phyloP scores from a whole-genome alignment of 1,140 invertebrate species.

The Stratiolaelaps scimitus region DNA sequence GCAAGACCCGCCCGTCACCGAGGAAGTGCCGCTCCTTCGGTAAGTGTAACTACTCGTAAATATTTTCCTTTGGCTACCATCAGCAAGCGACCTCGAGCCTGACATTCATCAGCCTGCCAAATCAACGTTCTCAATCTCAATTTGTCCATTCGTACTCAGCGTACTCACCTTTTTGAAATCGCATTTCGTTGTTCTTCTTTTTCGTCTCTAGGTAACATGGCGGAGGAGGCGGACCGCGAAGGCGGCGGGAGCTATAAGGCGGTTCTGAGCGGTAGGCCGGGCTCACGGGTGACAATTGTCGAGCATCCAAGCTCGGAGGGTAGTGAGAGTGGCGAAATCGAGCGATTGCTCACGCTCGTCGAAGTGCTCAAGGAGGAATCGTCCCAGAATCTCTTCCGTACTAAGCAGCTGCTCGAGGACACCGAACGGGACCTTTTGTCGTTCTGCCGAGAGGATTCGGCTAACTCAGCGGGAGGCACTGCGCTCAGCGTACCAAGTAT shows the following conservation, averaged over 20 bases:
- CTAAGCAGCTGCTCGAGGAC: slow-evolving; percentile 20
- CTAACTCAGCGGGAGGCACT: not conserved
- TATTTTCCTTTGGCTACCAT: too few relatives aligned
- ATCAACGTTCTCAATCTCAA: too few relatives aligned
- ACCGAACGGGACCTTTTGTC: slow-evolving; percentile 16
- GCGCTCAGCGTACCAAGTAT: slow-evolving; percentile 3
- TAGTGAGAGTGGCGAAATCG: slow-evolving; percentile 10
- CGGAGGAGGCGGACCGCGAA: slow-evolving; percentile 12
- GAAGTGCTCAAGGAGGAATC: slow-evolving; percentile 27
- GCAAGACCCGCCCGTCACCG: slow-evolving; percentile 21
- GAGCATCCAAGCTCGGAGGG: slow-evolving; percentile 6
- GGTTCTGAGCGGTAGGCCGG: not conserved
- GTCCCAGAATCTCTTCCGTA: slow-evolving; percentile 15
- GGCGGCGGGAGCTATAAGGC: not conserved
- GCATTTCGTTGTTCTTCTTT: too few relatives aligned
- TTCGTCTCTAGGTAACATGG: slow-evolving; percentile 23
- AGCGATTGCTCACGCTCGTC: slow-evolving; percentile 23
- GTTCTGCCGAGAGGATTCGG: slow-evolving; percentile 24
- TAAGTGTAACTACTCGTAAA: not conserved
- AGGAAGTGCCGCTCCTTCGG: slow-evolving; percentile 26
- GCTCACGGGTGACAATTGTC: slow-evolving; percentile 11
- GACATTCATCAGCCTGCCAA: too few relatives aligned
- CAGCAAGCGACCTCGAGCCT: too few relatives aligned
- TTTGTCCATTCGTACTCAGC: too few relatives aligned
- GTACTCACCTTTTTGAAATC: too few relatives aligned